A percentile compares a stretch with the other conserved stretches of the same genome.
Conservation (phyloP, 2,797 vertebrate genomes). For the Bradypodion ventrale region DNA sequence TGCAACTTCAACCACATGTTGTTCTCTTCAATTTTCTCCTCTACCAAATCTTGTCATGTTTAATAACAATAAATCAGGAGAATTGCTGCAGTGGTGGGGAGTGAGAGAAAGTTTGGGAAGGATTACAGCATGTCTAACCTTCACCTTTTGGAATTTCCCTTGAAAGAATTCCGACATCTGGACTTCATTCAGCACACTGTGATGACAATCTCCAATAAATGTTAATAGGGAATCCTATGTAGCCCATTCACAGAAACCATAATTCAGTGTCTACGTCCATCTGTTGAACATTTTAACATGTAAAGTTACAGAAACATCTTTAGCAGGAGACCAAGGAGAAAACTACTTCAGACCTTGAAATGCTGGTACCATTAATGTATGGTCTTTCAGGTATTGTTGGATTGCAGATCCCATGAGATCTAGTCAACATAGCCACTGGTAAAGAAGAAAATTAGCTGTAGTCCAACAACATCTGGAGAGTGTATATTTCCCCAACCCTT, state of each 20-base stretch:
- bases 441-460: neutral
- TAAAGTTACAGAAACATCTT: constrained; percentile 44
- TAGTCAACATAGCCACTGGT: neutral
- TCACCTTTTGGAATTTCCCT: constrained; percentile 59
- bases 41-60: constrained; percentile 74
- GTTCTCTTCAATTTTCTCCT: constrained; percentile 69
- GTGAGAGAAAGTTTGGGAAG: constrained; percentile 33
- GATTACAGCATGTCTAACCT: constrained; percentile 58
- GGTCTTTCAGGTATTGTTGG: neutral
- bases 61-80: constrained; percentile 78
- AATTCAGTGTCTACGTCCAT: constrained; percentile 75
- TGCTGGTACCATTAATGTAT: neutral
- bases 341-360: neutral
- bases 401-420: neutral
- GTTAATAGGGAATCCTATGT: constrained; percentile 75
- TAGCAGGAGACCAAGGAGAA: neutral
- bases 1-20: constrained; percentile 63
- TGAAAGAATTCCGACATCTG: constrained; percentile 75
- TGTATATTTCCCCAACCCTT: neutral
- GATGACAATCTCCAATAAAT: constrained; percentile 81
- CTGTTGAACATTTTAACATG: constrained; percentile 72
- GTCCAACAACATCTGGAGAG: neutral
- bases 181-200: constrained; percentile 74
- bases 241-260: constrained; percentile 62
- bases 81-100: constrained; percentile 51